Conservation (phyloP, 2,888 invertebrate genomes). For the Drosophila barbarae region DNA sequence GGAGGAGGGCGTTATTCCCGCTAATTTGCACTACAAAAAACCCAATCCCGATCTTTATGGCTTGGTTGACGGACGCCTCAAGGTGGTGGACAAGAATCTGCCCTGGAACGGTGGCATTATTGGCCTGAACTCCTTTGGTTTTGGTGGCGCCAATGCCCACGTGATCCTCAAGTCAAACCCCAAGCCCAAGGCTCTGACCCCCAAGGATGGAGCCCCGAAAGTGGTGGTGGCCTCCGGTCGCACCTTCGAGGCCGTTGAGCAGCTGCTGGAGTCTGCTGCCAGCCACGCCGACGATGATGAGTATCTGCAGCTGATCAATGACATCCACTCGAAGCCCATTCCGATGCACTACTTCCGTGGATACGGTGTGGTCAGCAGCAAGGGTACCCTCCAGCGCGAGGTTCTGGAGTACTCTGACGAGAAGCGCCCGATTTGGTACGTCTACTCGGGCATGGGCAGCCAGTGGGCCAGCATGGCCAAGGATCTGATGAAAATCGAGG, state of each 20-base stretch:
- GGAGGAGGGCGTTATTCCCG: constrained; percentile 93
- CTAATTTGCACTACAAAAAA: constrained; percentile 91
- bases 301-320: constrained; percentile 88
- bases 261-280: constrained; percentile 84
- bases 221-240: constrained; percentile 91
- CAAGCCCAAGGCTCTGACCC: constrained; percentile 83
- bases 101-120: constrained; percentile 95
- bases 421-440: constrained; percentile 93
- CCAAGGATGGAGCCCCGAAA: constrained; percentile 83
- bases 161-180: constrained; percentile 90
- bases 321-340: constrained; percentile 86
- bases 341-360: constrained; percentile 91
- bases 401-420: constrained; percentile 81
- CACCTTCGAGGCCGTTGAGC: constrained; percentile 88
- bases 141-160: constrained; percentile 98
- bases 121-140: constrained; percentile 97
- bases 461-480: constrained; percentile 98
- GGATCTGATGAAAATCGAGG: constrained; percentile 89
- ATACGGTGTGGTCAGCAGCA: constrained; percentile 86
- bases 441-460: constrained; percentile 99
- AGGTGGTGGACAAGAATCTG: constrained; percentile 91
- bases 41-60: constrained; percentile 96
- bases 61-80: constrained; percentile 92
- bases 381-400: constrained; percentile 80
- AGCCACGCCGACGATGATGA: constrained; percentile 85